A percentile compares a stretch with the other conserved stretches of the same genome.
Evolutionary conservation across 2,888 invertebrate genomes (phyloP).

Genomic region (Diarsia brunnea): DNA sequence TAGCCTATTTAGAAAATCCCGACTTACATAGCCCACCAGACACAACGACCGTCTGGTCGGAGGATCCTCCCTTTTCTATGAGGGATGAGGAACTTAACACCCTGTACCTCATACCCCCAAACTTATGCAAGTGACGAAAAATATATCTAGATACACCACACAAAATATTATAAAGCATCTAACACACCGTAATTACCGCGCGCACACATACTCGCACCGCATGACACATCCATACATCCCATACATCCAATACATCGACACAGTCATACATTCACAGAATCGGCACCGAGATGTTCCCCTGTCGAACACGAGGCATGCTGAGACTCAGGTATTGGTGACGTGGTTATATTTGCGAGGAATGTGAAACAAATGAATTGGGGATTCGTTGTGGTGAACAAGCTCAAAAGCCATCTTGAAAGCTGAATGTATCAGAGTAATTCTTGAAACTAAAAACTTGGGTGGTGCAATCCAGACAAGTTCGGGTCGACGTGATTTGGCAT

Average conservation of each 20-base stretch:
- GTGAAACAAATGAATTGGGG: not conserved
- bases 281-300: slow-evolving; percentile 19
- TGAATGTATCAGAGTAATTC: too few species aligned
- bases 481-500: too few species aligned
- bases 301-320: slow-evolving; percentile 18
- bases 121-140: too few species aligned
- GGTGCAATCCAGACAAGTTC: too few species aligned
- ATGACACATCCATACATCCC: slow-evolving; percentile 19
- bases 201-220: not conserved
- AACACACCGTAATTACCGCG: not conserved
- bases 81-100: too few species aligned
- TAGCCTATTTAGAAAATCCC: too few species aligned
- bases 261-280: slow-evolving; percentile 34
- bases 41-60: too few species aligned
- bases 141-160: not conserved
- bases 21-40: too few species aligned
- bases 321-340: slow-evolving; percentile 10
- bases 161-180: not conserved
- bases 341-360: slow-evolving; percentile 15
- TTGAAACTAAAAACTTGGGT: too few species aligned
- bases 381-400: not conserved
- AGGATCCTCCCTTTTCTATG: too few species aligned
- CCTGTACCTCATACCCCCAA: too few species aligned
- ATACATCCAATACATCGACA: not conserved
- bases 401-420: too few species aligned